Evolutionary conservation across 2,797 vertebrate species (phyloP).

Genomic region (Apodemus agrarius): DNA sequence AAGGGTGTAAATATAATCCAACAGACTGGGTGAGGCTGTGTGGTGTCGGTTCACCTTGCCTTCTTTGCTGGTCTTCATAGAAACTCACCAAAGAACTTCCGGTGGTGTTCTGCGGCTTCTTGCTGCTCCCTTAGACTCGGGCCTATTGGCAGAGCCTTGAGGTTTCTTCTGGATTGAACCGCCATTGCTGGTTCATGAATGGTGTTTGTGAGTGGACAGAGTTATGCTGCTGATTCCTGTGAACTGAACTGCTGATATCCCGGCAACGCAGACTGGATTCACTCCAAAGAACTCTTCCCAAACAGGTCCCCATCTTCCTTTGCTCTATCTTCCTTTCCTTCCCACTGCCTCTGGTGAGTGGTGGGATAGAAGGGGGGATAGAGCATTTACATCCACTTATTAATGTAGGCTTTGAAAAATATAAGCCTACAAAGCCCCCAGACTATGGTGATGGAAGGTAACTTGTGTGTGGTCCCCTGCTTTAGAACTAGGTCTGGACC

Average conservation of each 20-base stretch:
- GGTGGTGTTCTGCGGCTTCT: background rate
- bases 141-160: background rate
- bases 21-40: background rate
- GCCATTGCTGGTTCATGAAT: background rate
- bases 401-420: background rate
- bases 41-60: background rate
- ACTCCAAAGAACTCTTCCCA: background rate
- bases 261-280: background rate
- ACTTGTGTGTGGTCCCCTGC: too few species aligned
- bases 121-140: background rate
- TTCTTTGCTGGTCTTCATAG: background rate
- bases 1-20: background rate
- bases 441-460: background rate
- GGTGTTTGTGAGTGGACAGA: background rate
- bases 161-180: background rate
- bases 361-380: background rate
- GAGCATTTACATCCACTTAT: background rate
- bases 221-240: background rate
- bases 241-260: background rate
- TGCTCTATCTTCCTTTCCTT: background rate
- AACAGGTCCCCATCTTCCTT: background rate
- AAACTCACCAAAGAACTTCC: background rate
- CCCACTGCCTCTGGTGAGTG: background rate
- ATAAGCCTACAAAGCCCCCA: background rate
- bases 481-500: background rate